Evolutionary conservation across 2,888 invertebrate genomes (phyloP), one percentile per base, ranked within the genome.

Genomic region (Chouioia cunea): DNA sequence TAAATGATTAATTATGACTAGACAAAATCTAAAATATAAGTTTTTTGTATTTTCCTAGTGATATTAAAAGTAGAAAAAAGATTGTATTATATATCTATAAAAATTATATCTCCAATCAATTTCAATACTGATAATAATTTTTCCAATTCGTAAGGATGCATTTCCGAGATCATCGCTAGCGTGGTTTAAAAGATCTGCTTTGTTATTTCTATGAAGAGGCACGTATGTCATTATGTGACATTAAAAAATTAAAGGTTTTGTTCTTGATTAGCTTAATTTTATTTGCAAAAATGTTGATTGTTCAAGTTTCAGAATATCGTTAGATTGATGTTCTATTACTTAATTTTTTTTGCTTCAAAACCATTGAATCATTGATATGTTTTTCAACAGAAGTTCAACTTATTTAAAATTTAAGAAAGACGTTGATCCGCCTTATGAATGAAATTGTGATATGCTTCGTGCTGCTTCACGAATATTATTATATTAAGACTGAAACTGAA

Each of bases 401-500:
- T 27, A 6, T 27, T 27, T 27, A 4, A n/a, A 27, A 27, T 27
- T 27, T 4, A 27, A 6, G 3, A 6, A 27, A 27, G 27, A 27
- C 27, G 12, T 64, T 12, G 22, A 67, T 20, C 18, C 47, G 57
- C 60, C 62, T 71, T 71, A 68, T 23, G 48, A 73, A 71, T 71
- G 60, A 57, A 70, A 73, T 73, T 71, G 70, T 71, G 73, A 73
- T 73, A 73, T 57, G 56, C 63, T 74, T 74, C 63, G 70, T 70
- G 70, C 60, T 66, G 43, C 70, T 70, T 74, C 66, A 63, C 67
- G 66, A 62, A 66, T n/a, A n/a, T 47, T 56, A 70, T 52, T 52
- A 60, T 73, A 64, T 53, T 57, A 73, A 74, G 74, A 73, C 74
- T 74, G 74, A 73, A 74, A 70, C 50, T 60, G 70, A 70, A 73